Evolutionary conservation across 2,797 vertebrate genomes (phyloP), one percentile per base, ranked within the genome.

Genomic region (Sebastes glaucus): DNA sequence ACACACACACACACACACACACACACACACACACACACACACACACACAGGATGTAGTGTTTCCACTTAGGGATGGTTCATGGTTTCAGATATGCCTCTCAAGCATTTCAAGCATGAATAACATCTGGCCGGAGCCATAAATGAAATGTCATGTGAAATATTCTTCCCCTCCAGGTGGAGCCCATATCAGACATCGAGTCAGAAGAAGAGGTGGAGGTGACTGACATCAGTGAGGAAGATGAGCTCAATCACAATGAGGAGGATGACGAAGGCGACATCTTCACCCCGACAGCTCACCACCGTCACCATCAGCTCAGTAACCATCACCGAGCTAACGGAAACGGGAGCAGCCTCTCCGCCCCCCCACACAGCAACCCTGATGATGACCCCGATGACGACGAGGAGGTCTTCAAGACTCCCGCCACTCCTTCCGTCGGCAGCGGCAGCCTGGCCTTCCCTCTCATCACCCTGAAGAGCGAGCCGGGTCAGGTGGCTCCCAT

Each of bases 361-460:
- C 63, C 76, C 22, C 84, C 68, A 0, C 82, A 85, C 56, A 14
- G 25, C 8, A 46, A 74, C 86, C 78, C 80, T 0, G 88, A 93
- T 0, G 89, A 95, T 0, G 90, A 89, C 32, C 90, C 90, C 0
- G 94, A 95, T 0, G 96, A 97, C 0, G 97, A 98, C 0, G 97
- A 97, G 60, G 97, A 98, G 6, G 97, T 97, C 73, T 97, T 98
- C 89, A 98, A 98, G 92, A 96, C 97, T 0, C 97, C 97, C 0
- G 96, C 96, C 1, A 96, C 92, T 0, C 96, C 97, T 0, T 69
- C 93, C 7, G 63, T 88, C 1, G 28, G 88, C 32, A 42, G 61
- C 20, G 23, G 74, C 32, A 3, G 56, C 76, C 72, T 25, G 18
- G 61, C 91, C 55, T 87, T 96, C 2, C 89, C 94, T 3, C 91